These are phyloP conservation scores for Centrocercus urophasianus DNA, from an alignment of 2,113 vertebrate genomes.

Conservation along the genomic window DNA sequence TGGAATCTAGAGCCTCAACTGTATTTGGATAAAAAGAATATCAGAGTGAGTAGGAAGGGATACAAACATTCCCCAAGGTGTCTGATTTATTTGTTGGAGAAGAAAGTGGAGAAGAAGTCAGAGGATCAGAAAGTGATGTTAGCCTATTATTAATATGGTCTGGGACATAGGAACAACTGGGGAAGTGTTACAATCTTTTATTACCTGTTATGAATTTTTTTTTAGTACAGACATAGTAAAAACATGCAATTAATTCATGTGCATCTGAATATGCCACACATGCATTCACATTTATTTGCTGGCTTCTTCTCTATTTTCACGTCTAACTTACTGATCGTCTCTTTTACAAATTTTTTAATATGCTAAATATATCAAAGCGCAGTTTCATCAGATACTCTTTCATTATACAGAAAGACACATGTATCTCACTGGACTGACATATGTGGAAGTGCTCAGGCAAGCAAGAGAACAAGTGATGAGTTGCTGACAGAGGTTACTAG, in stretches of 20 bases:
- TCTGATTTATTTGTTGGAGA: neutral
- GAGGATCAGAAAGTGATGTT: neutral
- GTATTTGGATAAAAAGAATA: neutral
- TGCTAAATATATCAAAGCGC: neutral
- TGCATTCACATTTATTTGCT: neutral
- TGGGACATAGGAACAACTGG: neutral
- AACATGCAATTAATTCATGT: neutral
- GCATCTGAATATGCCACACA: neutral
- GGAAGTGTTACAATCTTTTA: neutral
- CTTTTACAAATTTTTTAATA: neutral
- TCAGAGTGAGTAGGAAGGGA: neutral
- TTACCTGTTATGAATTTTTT: neutral
- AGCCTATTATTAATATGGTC: neutral
- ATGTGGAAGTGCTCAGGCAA: neutral
- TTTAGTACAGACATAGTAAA: neutral
- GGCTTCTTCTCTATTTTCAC: neutral
- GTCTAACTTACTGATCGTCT: neutral
- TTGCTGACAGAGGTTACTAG: neutral
- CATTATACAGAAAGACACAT: neutral
- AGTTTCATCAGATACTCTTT: neutral
- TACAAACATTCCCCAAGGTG: neutral
- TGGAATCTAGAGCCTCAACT: neutral
- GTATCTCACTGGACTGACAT: neutral
- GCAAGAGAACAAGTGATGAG: neutral
- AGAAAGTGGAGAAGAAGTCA: neutral